Conservation (phyloP, 2,113 vertebrate species). For the Dasyprocta punctata region DNA sequence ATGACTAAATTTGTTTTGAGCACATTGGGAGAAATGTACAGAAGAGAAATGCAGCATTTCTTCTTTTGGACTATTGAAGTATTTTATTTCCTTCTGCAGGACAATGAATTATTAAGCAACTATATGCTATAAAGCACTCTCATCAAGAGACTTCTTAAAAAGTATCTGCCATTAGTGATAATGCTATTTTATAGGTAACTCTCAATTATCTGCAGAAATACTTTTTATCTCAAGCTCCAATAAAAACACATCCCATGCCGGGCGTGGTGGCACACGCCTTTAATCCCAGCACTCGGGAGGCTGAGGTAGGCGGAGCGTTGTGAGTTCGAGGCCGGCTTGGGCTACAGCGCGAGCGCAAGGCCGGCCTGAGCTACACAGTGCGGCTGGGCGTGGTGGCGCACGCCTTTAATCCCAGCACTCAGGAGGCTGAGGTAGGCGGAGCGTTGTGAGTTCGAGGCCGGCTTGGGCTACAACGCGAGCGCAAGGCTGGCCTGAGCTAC, state of each 20-base stretch:
- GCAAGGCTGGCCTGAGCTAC: no score
- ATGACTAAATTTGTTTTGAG: conserved; percentile 45
- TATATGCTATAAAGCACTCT: conserved; percentile 32
- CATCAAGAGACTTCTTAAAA: conserved; percentile 45
- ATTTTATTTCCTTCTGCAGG: conserved; percentile 48
- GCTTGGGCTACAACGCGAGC: no score
- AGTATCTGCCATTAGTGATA: conserved; percentile 23
- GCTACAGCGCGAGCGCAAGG: no score
- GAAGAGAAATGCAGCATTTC: conserved; percentile 52
- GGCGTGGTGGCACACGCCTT: no score
- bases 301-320: no score
- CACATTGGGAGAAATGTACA: background rate
- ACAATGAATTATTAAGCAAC: conserved; percentile 65
- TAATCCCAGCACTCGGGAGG: no score
- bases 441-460: no score
- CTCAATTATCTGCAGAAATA: conserved; percentile 8
- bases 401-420: no score
- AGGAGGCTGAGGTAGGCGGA: no score
- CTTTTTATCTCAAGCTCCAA: conserved; percentile 31
- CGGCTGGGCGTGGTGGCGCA: no score
- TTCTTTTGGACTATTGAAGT: conserved; percentile 39
- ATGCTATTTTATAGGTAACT: conserved; percentile 36
- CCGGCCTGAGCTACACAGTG: no score
- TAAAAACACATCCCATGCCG: conserved; percentile 3
- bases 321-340: no score